Conservation (phyloP, 2,888 invertebrate genomes). For the Cerastis leucographa region DNA sequence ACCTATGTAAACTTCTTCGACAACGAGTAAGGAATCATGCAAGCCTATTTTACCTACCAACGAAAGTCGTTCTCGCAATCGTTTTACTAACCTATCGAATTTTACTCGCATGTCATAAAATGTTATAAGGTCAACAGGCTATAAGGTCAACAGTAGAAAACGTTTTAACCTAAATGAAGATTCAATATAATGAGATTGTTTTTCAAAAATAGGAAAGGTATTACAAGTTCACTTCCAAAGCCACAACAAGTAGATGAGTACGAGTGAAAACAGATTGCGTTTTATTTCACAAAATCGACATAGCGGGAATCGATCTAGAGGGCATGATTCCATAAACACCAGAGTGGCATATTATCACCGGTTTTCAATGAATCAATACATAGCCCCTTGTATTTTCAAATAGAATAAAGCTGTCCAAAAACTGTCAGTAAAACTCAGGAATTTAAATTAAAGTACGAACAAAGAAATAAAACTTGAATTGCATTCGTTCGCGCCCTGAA, state of each 20-base stretch:
- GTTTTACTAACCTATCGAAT: background rate
- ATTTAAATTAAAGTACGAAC: constrained; percentile 44
- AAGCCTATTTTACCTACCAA: background rate
- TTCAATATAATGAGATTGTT: background rate
- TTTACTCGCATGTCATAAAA: background rate
- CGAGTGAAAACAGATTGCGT: no score
- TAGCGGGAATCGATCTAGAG: no score
- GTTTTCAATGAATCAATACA: background rate
- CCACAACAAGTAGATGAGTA: background rate
- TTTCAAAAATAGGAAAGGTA: background rate
- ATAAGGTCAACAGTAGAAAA: background rate
- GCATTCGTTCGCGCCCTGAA: constrained; percentile 61
- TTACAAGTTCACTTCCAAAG: background rate
- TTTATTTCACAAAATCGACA: no score
- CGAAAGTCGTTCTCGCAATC: background rate
- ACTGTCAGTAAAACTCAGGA: constrained; percentile 8
- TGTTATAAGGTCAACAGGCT: background rate
- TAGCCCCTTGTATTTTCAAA: background rate
- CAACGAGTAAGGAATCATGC: background rate
- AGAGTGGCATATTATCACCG: background rate
- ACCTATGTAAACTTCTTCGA: background rate
- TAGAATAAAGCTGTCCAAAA: constrained; percentile 13
- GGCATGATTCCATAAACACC: background rate
- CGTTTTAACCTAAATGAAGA: background rate
- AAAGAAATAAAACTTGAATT: constrained; percentile 62